Percentiles rank a stretch among this genome's conserved stretches.
phyloP scores from a whole-genome alignment of 2,113 vertebrate species.

The Salvelinus sp. region DNA sequence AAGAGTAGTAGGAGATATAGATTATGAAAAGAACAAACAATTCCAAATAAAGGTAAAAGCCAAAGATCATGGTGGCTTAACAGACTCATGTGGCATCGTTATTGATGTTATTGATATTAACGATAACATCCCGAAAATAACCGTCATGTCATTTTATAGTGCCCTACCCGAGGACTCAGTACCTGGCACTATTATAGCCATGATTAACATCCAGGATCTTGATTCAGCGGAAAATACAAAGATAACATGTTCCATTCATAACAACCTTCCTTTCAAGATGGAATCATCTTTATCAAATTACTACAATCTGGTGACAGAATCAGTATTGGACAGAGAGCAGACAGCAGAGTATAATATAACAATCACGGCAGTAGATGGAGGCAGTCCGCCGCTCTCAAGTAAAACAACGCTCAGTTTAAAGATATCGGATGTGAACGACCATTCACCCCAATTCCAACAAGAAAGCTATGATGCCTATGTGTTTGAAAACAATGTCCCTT shows the following conservation, averaged over 20 bases:
- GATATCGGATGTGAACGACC: slow-evolving; percentile 7
- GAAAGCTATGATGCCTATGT: background rate
- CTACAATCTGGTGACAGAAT: slow-evolving; percentile 8
- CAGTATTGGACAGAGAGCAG: background rate
- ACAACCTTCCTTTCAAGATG: background rate
- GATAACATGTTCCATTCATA: background rate
- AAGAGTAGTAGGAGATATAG: too few relatives aligned
- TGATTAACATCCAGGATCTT: background rate
- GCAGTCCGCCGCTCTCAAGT: background rate
- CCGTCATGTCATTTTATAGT: background rate
- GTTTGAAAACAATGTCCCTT: background rate
- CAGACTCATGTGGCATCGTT: background rate
- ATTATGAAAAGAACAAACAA: too few relatives aligned
- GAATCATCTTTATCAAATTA: background rate
- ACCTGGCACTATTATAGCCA: slow-evolving; percentile 2
- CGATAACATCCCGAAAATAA: background rate
- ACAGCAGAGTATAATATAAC: slow-evolving; percentile 3
- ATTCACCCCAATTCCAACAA: background rate
- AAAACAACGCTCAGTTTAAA: background rate
- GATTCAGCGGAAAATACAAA: background rate
- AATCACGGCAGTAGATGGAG: background rate
- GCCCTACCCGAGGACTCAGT: background rate
- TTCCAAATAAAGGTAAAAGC: too few relatives aligned
- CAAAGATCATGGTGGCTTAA: too few relatives aligned
- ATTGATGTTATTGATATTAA: slow-evolving; percentile 6